These are phyloP conservation scores for Cottus gobio DNA, from an alignment of 2,113 vertebrate genomes.

Conservation along the genomic window DNA sequence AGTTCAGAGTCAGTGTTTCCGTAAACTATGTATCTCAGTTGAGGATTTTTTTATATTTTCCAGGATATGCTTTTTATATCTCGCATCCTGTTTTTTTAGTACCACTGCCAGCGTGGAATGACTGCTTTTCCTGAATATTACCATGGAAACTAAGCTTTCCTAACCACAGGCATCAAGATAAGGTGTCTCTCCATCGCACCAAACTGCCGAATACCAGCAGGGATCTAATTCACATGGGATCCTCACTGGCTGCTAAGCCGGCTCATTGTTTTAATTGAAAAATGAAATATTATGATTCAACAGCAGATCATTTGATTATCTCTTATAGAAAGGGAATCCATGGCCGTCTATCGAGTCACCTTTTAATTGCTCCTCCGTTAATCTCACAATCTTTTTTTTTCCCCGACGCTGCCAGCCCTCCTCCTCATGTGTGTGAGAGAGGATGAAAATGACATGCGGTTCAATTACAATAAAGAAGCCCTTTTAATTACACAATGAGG, in stretches of 20 bases:
- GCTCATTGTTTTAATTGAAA: conserved; percentile 11
- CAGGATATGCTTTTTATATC: conserved; percentile 4
- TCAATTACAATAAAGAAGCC: conserved; percentile 69
- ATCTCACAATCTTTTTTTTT: conserved; percentile 11
- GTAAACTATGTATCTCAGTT: not conserved
- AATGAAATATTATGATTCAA: conserved; percentile 4
- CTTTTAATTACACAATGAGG: conserved; percentile 72
- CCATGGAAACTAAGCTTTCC: conserved; percentile 32
- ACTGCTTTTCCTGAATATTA: conserved; percentile 17
- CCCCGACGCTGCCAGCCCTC: conserved; percentile 6
- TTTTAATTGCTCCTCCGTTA: conserved; percentile 45
- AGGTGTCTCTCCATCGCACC: not conserved
- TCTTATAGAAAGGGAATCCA: not conserved
- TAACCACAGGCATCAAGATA: conserved; percentile 29
- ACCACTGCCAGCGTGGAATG: not conserved
- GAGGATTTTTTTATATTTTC: not conserved
- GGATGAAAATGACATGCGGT: conserved; percentile 54
- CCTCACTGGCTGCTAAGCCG: not conserved
- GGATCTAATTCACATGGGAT: not conserved
- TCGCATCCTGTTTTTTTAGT: conserved; percentile 34
- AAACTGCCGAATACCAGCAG: conserved; percentile 21
- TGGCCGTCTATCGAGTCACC: not conserved
- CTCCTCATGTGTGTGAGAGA: conserved; percentile 24
- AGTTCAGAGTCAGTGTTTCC: conserved; percentile 14
- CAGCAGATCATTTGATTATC: not conserved